Evolutionary conservation across 2,797 vertebrate species (phyloP), one percentile per base, ranked within the genome.

Genomic region (Acipenser transmontanus): DNA sequence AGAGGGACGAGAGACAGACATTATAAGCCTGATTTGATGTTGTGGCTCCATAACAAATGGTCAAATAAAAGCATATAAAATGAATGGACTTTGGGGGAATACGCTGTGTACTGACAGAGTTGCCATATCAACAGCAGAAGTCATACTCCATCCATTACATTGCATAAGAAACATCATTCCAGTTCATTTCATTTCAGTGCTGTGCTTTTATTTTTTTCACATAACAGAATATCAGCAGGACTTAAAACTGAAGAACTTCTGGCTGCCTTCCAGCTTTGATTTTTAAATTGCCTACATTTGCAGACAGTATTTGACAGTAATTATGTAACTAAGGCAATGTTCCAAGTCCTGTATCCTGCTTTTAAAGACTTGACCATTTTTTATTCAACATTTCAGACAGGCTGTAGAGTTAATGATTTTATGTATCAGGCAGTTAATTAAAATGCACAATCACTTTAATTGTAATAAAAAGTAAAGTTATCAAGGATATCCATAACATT

Each of bases 41-140:
- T 34, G 34, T 34, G 34, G 34, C 34, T 34, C 34, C 34, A 34
- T 34, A 34, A 34, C 34, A 34, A 34, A 34, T 34, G 34, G 34
- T 34, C 34, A 34, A 34, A 34, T 34, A 34, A 34, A 34, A 34
- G 2, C 2, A 34, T 3, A 34, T 34, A 34, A 34, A 34, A 34
- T 34, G 34, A 34, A 34, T 34, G 34, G 34, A 34, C 34, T 34
- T 34, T 34, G 52, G 69, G 66, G 66, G 14, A 17, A 48, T 60
- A 14, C 17, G 61, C 60, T 66, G 57, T 70, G 66, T 66, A 20
- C 17, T 12, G 49, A 62, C 20, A 70, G 65, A 64, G 59, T 47
- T 66, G 65, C 20, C 52, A 20, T 14, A 59, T 65, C n/a, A 8
- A n/a, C 64, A 70, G 66, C 59, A 62, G 34, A 66, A 62, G 17